Base-by-base conservation (phyloP, 2,113 vertebrate genomes). In the Apteryx owenii region DNA sequence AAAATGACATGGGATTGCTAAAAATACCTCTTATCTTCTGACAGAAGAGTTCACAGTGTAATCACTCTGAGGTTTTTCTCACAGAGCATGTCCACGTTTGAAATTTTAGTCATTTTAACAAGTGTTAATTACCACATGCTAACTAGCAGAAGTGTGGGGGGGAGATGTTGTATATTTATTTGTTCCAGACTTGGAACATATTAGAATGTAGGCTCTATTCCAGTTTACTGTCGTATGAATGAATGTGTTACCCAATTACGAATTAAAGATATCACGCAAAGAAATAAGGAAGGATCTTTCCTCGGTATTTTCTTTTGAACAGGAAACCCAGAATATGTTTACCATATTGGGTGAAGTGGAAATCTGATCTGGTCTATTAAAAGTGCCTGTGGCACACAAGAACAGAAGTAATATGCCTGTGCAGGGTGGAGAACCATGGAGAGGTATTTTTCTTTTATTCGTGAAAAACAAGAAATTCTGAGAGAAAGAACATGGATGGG, bases 161-260 rank as follows among this genome's bases (percentile, higher is more conserved):
- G 54, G 56, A 86, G 89, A 93, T 88, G 69, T 80, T 95, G 76
- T 93, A 73, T 95, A 92, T 90, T 96, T 95, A 85, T 95, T 92
- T 95, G 68, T 95, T 91, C 84, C 89, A 89, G 93, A 94, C 69
- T 96, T 93, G 88, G 93, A 97, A 94, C 92, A 88, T 96, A 96
- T 94, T 96, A 95, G 76, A 96, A 97, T 86, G 70, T 92, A 94
- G 91, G 88, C 87, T 95, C 25, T 73, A 60, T 83, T 96, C 92
- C 91, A 94, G 81, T 88, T 82, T 81, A 79, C 56, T 90, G 77
- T 89, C 11, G 4, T 95, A 87, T 97, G 95, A 97, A 96, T 97
- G 88, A 95, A 94, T 56, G 70, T 78, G 46, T 81, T 95, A 88
- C 42, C 68, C 85, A 84, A 88, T 81, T 81, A 69, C 26, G 84